Base-by-base conservation (phyloP, 1,140 invertebrate genomes). In the Watersipora subatra region DNA sequence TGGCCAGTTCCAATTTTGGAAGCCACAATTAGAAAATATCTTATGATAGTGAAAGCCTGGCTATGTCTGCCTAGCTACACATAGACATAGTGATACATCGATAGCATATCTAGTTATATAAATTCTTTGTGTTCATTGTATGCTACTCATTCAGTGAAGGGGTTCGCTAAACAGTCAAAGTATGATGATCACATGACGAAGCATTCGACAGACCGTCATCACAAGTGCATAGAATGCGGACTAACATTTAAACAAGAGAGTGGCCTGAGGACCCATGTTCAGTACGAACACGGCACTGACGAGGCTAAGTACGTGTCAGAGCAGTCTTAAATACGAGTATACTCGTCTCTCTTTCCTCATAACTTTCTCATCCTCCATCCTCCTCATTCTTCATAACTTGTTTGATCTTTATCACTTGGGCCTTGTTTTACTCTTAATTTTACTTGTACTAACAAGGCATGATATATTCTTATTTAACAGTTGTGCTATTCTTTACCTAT, bases 111-210 rank as follows among this genome's bases (percentile, higher is more conserved):
- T n/a, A n/a, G n/a, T n/a, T n/a, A n/a, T n/a, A n/a, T n/a, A n/a
- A n/a, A n/a, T n/a, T n/a, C n/a, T n/a, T n/a, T n/a, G 34, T 12
- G 34, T 46, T 7, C 34, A n/a, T n/a, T 46, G 34, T 46, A 46
- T 46, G 7, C 34, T n/a, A 46, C 34, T 46, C 7, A 46, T 46
- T n/a, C 22, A 59, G 58, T 12, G 7, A 59, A 59, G 58, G 58
- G 58, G 7, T 59, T 59, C 27, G 58, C 58, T 28, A 59, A 59
- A 22, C 58, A 59, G 58, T 25, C 22, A 7, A 59, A 59, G 58
- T 59, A 12, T 28, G 27, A 28, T 22, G 58, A 59, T 24, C 58
- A 59, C 27, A 24, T 59, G 22, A 59, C 22, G 58, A 59, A 25
- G 22, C 58, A 59, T 28, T 25, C 22, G 17, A 28, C 22, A 12